These are phyloP conservation scores for Pantelozetes paolii DNA, from an alignment of 2,888 invertebrate genomes.

Conservation along the genomic window DNA sequence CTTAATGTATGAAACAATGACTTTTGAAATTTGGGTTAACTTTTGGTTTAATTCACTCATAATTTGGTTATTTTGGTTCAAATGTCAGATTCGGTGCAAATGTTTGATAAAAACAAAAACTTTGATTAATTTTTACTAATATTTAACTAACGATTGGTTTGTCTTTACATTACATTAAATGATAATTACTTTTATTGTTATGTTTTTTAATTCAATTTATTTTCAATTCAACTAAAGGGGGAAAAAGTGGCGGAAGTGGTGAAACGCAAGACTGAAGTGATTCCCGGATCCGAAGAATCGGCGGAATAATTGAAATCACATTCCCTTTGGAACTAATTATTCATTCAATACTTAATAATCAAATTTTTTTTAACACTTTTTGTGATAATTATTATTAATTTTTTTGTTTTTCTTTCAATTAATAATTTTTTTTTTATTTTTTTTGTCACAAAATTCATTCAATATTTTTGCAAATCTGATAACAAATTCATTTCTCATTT, in stretches of 20 bases:
- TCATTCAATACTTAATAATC: neutral
- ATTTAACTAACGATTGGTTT: neutral
- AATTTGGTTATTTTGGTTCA: too few species aligned
- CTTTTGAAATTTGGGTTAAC: too few species aligned
- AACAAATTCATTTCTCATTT: neutral
- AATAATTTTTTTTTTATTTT: too few species aligned
- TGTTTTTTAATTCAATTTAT: neutral
- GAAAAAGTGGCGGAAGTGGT: conserved; percentile 34
- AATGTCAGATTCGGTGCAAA: neutral
- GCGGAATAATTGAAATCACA: neutral
- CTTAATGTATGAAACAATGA: conserved; percentile 2
- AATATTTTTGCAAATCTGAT: neutral
- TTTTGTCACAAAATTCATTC: neutral
- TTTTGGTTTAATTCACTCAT: too few species aligned
- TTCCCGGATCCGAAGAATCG: neutral
- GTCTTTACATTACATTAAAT: neutral
- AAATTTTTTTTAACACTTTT: conserved; percentile 17
- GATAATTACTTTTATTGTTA: neutral
- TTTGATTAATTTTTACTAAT: neutral
- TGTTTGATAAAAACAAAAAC: too few species aligned
- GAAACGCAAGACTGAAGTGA: conserved; percentile 23
- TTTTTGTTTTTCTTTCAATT: neutral
- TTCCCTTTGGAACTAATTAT: neutral
- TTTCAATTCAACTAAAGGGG: neutral
- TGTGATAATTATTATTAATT: conserved; percentile 5